Base-by-base conservation (phyloP, 1,140 invertebrate genomes). In the Drosophila burlai region DNA sequence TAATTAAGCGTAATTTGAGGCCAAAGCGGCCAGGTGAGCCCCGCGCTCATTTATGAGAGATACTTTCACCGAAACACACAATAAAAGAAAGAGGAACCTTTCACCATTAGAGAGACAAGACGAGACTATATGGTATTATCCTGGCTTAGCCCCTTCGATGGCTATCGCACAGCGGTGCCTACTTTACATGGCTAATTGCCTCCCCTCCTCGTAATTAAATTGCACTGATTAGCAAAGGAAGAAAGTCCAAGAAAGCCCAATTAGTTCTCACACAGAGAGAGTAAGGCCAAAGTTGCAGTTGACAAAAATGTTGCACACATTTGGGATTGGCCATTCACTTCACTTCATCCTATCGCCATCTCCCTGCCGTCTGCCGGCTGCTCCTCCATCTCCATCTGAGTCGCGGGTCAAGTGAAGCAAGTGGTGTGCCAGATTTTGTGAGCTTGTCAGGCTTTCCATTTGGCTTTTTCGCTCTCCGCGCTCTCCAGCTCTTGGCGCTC, bases 171-270 rank as follows among this genome's bases (percentile, higher is more conserved):
- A 4, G 52, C 34, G 3, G 52, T 46, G 46, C 52, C 84, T 89
- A 83, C 71, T 89, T 89, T 89, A 89, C 84, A 89, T 89, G 84
- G 78, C 84, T 89, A 89, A 89, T 89, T 89, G 84, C 85, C 76
- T 61, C 38, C 61, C 50, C 45, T 71, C 34, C 42, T 76, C 52
- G 84, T 89, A 89, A 89, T 89, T 89, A 89, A 89, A 89, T 84
- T 89, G 84, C 84, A 81, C 81, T 90, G 85, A 89, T 89, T 89
- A 90, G 63, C 77, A 34, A 43, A 46, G 73, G 68, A 80, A 67
- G 68, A 80, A 80, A 80, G 76, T 80, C 54, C 75, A 60, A 46
- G 40, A 85, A 90, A 90, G 76, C 80, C 82, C 85, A 90, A 90
- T 90, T 90, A 90, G 84, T 75, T 62, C 52, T 55, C 40, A 60